phyloP scores from a whole-genome alignment of 2,797 vertebrate species.

The Acanthurus leucopareius region DNA sequence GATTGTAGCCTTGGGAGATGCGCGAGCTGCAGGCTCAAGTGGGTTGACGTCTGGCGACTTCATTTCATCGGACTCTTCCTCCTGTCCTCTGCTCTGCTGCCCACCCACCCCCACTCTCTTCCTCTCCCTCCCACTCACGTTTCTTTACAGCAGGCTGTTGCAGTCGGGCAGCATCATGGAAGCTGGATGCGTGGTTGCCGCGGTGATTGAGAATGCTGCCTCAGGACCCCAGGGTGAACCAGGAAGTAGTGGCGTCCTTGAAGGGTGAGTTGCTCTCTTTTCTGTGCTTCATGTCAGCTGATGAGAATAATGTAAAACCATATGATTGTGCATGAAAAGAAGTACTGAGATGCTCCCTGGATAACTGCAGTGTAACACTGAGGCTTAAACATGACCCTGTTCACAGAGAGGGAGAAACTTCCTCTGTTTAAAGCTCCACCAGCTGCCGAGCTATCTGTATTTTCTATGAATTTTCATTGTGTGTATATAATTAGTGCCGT shows the following conservation, averaged over 20 bases:
- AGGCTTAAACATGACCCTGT: conserved; percentile 20
- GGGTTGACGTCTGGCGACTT: conserved; percentile 76
- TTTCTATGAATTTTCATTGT: conserved; percentile 2
- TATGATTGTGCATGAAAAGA: not conserved
- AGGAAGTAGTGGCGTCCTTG: conserved; percentile 85
- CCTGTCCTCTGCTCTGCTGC: conserved; percentile 37
- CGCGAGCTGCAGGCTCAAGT: conserved; percentile 61
- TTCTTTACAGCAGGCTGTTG: conserved; percentile 82
- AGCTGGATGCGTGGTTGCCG: conserved; percentile 85
- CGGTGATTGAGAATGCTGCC: conserved; percentile 84
- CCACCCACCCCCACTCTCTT: conserved; percentile 32
- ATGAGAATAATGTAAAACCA: conserved; percentile 46
- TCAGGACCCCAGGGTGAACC: conserved; percentile 82
- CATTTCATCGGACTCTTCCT: conserved; percentile 56
- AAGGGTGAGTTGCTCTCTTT: conserved; percentile 81
- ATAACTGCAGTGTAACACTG: conserved; percentile 13
- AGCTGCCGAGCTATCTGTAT: conserved; percentile 2
- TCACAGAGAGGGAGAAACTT: conserved; percentile 15
- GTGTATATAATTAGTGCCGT: conserved; percentile 27
- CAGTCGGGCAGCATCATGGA: conserved; percentile 87
- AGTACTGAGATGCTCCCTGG: conserved; percentile 16
- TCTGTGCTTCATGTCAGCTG: conserved; percentile 41
- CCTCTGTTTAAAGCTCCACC: conserved; percentile 1
- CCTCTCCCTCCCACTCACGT: conserved; percentile 60
- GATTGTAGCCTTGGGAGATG: conserved; percentile 65